These are phyloP conservation scores for Hypothenemus hampei DNA, from an alignment of 1,140 invertebrate genomes.

Conservation along the genomic window DNA sequence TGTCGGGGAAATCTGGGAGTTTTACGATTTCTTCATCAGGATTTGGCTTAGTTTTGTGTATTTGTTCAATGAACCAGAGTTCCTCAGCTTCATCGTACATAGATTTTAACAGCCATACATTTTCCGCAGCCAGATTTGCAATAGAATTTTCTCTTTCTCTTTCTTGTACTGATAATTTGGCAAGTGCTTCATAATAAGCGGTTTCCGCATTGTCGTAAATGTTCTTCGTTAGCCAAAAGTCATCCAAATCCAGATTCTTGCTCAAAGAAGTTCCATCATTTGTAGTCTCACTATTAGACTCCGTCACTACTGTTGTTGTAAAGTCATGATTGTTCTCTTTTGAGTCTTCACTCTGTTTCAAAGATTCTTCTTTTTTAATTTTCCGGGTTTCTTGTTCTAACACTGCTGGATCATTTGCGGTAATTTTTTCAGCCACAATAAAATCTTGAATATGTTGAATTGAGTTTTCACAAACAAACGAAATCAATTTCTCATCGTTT, in stretches of 20 bases:
- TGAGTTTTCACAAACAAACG: too few relatives aligned
- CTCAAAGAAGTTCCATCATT: slow-evolving; percentile 23
- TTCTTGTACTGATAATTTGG: not conserved
- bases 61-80: slow-evolving; percentile 50
- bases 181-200: slow-evolving; percentile 44
- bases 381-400: too few relatives aligned
- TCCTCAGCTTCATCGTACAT: slow-evolving; percentile 60
- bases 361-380: too few relatives aligned
- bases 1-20: slow-evolving; percentile 43
- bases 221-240: slow-evolving; percentile 57
- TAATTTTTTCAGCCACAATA: too few relatives aligned
- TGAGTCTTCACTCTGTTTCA: too few relatives aligned
- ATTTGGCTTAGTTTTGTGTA: slow-evolving; percentile 42
- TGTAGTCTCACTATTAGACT: too few relatives aligned
- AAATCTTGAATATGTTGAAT: too few relatives aligned
- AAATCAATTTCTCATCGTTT: too few relatives aligned
- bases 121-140: slow-evolving; percentile 49
- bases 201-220: slow-evolving; percentile 61
- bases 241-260: slow-evolving; percentile 49
- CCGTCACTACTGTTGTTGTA: too few relatives aligned
- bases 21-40: slow-evolving; percentile 40
- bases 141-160: slow-evolving; percentile 6
- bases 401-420: too few relatives aligned
- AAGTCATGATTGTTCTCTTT: too few relatives aligned
- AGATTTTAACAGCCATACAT: slow-evolving; percentile 56